phyloP scores from a whole-genome alignment of 2,888 invertebrate genomes.

The Anodontia alba region DNA sequence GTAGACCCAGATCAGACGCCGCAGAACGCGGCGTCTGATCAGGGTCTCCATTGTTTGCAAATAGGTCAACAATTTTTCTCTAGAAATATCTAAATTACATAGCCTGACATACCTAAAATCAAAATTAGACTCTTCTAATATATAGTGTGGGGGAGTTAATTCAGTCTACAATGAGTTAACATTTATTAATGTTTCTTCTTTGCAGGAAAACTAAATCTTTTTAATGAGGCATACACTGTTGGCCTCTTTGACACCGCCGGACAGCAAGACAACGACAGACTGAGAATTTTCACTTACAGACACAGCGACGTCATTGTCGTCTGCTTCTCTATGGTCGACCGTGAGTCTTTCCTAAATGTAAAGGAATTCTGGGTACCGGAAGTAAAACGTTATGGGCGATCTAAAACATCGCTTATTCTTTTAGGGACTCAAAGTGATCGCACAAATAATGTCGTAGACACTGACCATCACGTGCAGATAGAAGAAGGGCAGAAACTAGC shows the following conservation, averaged over 20 bases:
- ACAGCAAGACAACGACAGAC: slow-evolving; percentile 69
- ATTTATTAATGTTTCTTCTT: no score
- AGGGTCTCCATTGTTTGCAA: no score
- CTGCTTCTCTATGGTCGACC: slow-evolving; percentile 73
- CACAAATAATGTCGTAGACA: slow-evolving; percentile 19
- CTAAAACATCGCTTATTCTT: slow-evolving; percentile 67
- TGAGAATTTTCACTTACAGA: slow-evolving; percentile 73
- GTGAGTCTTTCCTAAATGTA: slow-evolving; percentile 70
- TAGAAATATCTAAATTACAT: no score
- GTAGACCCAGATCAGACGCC: no score
- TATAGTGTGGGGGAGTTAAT: no score
- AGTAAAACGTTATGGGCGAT: slow-evolving; percentile 63
- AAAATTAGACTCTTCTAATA: no score
- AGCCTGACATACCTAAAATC: no score
- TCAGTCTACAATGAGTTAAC: no score
- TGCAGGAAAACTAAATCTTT: not conserved
- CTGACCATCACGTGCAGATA: slow-evolving; percentile 30
- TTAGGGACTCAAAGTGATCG: slow-evolving; percentile 74
- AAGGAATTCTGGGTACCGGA: slow-evolving; percentile 73
- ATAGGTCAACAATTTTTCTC: no score
- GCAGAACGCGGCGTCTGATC: no score
- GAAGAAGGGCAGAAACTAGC: slow-evolving; percentile 70
- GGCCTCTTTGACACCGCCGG: slow-evolving; percentile 76
- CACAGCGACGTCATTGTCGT: slow-evolving; percentile 74
- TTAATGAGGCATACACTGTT: slow-evolving; percentile 38